Evolutionary conservation across 2,888 invertebrate species (phyloP), one percentile per base, ranked within the genome.

Genomic region (Acronicta aceris): DNA sequence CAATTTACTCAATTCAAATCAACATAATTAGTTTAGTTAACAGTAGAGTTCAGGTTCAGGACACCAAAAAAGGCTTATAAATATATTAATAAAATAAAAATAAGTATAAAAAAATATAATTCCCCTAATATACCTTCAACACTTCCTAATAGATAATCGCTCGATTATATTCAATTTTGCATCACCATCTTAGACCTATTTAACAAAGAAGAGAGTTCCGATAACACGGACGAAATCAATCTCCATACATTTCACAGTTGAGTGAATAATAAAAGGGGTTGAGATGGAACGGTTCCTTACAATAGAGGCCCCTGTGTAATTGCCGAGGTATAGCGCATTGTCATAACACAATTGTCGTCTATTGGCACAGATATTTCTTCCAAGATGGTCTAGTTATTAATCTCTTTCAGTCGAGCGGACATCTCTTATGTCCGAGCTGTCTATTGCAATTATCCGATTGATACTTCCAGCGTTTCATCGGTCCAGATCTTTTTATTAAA

Each of bases 281-380:
- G 72, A 78, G 81, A 82, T 68, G 68, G 67, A 75, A 74, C 75
- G 74, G 76, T 79, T 79, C 78, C 79, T 81, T 78, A 86, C 86
- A 86, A 87, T 84, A 78, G 82, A 74, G 65, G 75, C 84, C 79
- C 75, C 81, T 81, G 79, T 82, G 87, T 88, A 87, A 88, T 88
- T 88, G 86, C 84, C 65, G 80, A 76, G 81, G 78, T 76, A 82
- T 82, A 87, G 81, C 84, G 86, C 87, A 85, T 86, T 86, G 84
- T 84, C 78, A 89, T 87, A 87, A 85, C 81, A 84, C 82, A 85
- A 86, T 87, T 82, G 83, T 79, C 74, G 78, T 79, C 84, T 84
- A 84, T 83, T 79, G 81, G 71, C 70, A 71, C 75, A 76, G 79
- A 79, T 81, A 78, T 81, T 74, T 73, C 74, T 76, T 72, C 49